These are phyloP conservation scores for Vesta saturnalis DNA, from an alignment of 2,888 invertebrate genomes.

Conservation along the genomic window DNA sequence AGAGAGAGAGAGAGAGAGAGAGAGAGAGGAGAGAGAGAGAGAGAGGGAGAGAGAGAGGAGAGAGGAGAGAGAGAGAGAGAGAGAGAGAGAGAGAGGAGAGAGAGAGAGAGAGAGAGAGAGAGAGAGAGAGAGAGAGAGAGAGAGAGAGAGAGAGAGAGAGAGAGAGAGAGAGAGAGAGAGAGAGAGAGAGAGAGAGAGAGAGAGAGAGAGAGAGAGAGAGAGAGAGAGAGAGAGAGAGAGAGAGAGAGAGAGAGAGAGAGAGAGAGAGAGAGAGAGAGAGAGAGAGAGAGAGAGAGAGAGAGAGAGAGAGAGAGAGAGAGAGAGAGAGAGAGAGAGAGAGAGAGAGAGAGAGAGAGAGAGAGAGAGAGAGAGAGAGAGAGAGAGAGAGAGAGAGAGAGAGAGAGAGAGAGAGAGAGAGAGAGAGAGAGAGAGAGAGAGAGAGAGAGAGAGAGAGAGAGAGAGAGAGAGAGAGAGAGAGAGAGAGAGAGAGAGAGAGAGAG, in stretches of 20 bases:
- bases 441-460: neutral
- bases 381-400: neutral
- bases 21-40: neutral
- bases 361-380: neutral
- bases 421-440: neutral
- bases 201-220: neutral
- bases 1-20: too few species aligned
- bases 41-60: neutral
- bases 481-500: neutral
- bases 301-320: neutral
- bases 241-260: neutral
- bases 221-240: neutral
- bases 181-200: neutral
- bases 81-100: neutral
- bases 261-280: neutral
- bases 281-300: neutral
- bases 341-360: neutral
- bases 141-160: neutral
- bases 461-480: neutral
- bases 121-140: neutral
- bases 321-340: neutral
- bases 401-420: neutral
- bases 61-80: neutral
- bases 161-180: neutral
- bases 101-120: neutral